Evolutionary conservation across 2,113 vertebrate species (phyloP), one percentile per base, ranked within the genome.

Genomic region (Stomatorhinus ivindoensis): DNA sequence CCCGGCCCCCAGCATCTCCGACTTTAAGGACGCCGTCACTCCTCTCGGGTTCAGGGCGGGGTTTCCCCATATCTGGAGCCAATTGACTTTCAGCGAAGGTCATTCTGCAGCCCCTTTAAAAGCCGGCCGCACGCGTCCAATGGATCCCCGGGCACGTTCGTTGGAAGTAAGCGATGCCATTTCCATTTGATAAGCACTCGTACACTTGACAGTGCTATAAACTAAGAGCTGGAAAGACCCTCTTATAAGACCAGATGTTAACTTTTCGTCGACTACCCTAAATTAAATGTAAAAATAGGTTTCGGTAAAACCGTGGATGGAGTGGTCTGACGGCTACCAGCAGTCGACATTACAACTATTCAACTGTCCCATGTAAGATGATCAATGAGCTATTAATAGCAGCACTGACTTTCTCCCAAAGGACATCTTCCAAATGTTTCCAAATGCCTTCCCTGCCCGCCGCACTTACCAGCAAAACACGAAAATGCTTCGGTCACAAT

Each of bases 1-100:
- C 82, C 50, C 21, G 10, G 24, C 2, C 48, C 47, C 39, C 69
- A 1, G 17, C 50, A 51, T n/a, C 5, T n/a, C 90, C 86, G 55
- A 44, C 55, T 95, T 95, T 96, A 95, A 94, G 94, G 91, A 69
- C 10, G 0, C 58, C 10, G 2, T 84, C 61, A 91, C 94, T 89
- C 94, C 95, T 96, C 94, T 95, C 93, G 89, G 95, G 91, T 4
- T 92, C 87, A 51, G 89, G 96, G 95, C 89, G 94, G 94, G 89
- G 90, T 42, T 15, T 85, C 13, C 3, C 50, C 55, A 6, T 15
- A 53, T 13, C 31, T 42, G 27, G 50, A 42, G 58, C 50, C 89
- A 88, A 88, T 88, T 35, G 80, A 61, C 24, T 10, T 53, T 47
- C 47, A 13, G 19, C 6, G 50, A 11, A 5, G 19, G 15, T 47